These are phyloP conservation scores for Venustaconcha ellipsiformis DNA, from an alignment of 1,140 invertebrate genomes.

Conservation along the genomic window DNA sequence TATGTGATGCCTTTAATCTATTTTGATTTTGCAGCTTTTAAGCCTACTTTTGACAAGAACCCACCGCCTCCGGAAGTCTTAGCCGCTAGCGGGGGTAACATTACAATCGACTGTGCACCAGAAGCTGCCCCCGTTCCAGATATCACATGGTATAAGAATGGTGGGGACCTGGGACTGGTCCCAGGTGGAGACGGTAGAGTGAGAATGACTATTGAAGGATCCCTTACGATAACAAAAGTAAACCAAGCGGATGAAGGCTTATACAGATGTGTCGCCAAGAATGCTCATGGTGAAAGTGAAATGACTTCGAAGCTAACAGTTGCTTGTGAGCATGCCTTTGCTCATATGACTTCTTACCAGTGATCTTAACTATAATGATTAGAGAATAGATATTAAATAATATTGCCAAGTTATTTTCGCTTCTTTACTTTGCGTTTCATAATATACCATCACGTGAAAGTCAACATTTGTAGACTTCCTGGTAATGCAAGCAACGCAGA, in stretches of 20 bases:
- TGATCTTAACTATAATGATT: too few relatives aligned
- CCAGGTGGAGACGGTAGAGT: constrained; percentile 33
- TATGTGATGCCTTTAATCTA: too few relatives aligned
- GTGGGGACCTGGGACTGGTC: constrained; percentile 76
- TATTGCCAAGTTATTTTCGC: too few relatives aligned
- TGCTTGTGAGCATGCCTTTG: too few relatives aligned
- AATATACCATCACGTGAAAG: too few relatives aligned
- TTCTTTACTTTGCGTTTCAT: too few relatives aligned
- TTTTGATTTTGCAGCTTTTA: constrained; percentile 75
- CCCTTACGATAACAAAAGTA: constrained; percentile 58
- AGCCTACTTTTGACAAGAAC: constrained; percentile 90
- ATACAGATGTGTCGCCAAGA: constrained; percentile 67
- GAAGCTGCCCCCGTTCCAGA: constrained; percentile 93
- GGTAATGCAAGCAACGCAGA: too few relatives aligned
- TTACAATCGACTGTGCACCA: constrained; percentile 90
- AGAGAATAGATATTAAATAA: too few relatives aligned
- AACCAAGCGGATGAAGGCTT: constrained; percentile 55
- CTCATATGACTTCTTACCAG: too few relatives aligned
- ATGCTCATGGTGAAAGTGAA: constrained; percentile 33
- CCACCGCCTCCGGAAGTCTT: constrained; percentile 90
- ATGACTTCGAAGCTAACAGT: too few relatives aligned
- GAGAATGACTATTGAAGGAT: constrained; percentile 49
- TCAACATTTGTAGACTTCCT: too few relatives aligned
- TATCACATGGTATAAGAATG: constrained; percentile 93
- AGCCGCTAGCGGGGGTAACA: constrained; percentile 90